phyloP scores from a whole-genome alignment of 1,140 invertebrate species.

The Pararge aegeria region DNA sequence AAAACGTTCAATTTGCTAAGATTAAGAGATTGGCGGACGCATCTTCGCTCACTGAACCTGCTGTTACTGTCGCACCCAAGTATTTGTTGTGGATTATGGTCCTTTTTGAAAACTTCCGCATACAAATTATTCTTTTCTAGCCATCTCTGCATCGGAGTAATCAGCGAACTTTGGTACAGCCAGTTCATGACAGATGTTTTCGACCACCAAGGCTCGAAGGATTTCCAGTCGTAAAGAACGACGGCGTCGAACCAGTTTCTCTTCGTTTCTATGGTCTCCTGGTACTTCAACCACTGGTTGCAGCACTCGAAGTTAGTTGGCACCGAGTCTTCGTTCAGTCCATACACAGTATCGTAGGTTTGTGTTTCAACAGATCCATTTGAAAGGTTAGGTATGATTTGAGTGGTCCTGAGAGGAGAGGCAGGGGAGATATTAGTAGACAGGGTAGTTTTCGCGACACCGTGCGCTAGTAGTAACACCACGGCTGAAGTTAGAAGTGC shows the following conservation, averaged over 20 bases:
- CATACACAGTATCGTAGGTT: slow-evolving; percentile 26
- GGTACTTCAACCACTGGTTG: slow-evolving; percentile 46
- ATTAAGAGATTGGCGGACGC: slow-evolving; percentile 52
- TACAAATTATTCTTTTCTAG: slow-evolving; percentile 52
- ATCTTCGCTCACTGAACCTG: slow-evolving; percentile 22
- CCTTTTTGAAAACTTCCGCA: slow-evolving; percentile 36
- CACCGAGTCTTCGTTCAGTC: not conserved
- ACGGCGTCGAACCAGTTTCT: slow-evolving; percentile 40
- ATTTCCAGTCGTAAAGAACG: slow-evolving; percentile 42
- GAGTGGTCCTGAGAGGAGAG: slow-evolving; percentile 16
- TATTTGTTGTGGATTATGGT: not conserved
- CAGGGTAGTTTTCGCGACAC: slow-evolving; percentile 14
- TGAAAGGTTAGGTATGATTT: not conserved
- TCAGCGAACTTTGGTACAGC: slow-evolving; percentile 63
- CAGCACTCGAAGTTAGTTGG: slow-evolving; percentile 44
- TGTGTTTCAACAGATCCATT: slow-evolving; percentile 26
- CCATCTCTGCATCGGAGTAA: slow-evolving; percentile 64
- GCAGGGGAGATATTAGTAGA: slow-evolving; percentile 17
- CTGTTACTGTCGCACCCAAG: slow-evolving; percentile 18
- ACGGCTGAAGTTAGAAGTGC: slow-evolving; percentile 86
- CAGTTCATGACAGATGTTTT: slow-evolving; percentile 55
- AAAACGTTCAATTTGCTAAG: slow-evolving; percentile 52
- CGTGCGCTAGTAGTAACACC: slow-evolving; percentile 75
- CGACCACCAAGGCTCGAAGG: slow-evolving; percentile 59
- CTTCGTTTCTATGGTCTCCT: slow-evolving; percentile 30